Evolutionary conservation across 2,888 invertebrate genomes (phyloP), one percentile per base, ranked within the genome.

Genomic region (Chouioia cunea): DNA sequence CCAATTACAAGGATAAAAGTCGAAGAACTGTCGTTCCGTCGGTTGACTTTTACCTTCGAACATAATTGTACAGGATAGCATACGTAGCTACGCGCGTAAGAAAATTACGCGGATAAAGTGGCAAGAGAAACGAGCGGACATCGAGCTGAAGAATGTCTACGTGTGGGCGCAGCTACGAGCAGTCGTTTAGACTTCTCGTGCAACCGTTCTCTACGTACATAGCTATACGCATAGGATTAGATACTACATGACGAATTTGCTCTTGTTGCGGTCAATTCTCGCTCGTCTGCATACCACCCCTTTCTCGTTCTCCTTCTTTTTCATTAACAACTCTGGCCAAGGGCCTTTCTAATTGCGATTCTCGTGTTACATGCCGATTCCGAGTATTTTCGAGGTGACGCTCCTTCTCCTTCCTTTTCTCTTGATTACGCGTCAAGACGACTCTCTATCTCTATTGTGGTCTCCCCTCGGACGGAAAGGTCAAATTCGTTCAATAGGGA

Each of bases 261-360:
- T 48, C 22, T 60, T 60, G 54, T 60, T 60, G 66, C 52, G 27
- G 20, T 67, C 36, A 54, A 67, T 67, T 67, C 22, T 44, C 43
- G 46, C 53, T 67, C 60, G 47, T 67, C 54, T 67, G 54, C 53
- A 47, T 67, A 54, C 53, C 46, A 6, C 27, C 4, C 27, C 3
- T 6, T 6, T 27, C n/a, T n/a, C 10, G 15, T 44, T 2, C 14
- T 23, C 36, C n/a, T 65, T 22, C 57, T 44, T 58, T 48, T 65
- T 57, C 57, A 59, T 46, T 50, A 50, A 36, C 44, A 22, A 48
- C 8, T 10, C n/a, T 16, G 47, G 43, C 48, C 23, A 57, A 57
- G 47, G 48, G 22, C n/a, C 53, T 46, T 54, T 64, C 16, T 64
- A 53, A 54, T 54, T 47, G 46, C 23, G 44, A 63, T 62, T 27